Base-by-base conservation (phyloP, 2,888 invertebrate species). In the Andrena trimmerana region DNA sequence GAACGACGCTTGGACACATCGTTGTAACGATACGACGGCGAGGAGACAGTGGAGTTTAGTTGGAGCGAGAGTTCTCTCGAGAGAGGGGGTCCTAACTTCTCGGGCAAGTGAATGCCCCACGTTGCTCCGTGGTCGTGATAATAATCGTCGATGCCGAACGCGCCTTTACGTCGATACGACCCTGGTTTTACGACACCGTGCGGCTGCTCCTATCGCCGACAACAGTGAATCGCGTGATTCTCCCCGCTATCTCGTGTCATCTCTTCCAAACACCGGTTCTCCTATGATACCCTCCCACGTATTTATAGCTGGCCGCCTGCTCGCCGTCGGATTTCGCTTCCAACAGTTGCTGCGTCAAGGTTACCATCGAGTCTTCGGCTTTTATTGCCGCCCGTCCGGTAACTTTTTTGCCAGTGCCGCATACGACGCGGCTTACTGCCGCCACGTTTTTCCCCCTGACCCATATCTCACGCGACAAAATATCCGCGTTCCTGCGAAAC, bases 401-500 rank as follows among this genome's bases (percentile, higher is more conserved):
- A 60, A 59, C 52, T 67, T 66, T 48, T 65, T 63, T 42, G n/a
- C 54, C 29, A 29, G 31, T 16, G 1, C 10, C 48, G 27, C 52
- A 29, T 27, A 52, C 29, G 24, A 24, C 24, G 52, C 24, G 52
- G 42, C 52, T 13, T 10, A 52, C 13, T 60, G 73, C 54, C 65
- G 31, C n/a, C 63, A n/a, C 16, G 57, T 60, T 60, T 62, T 52
- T n/a, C 24, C 60, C 42, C 6, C 29, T 57, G 59, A 71, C 33
- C 63, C 33, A 48, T 65, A 57, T 74, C 36, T 57, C 20, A n/a
- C 13, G 2, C 59, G 27, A 20, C 69, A 20, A 31, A 54, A 62
- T 69, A 31, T 76, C 69, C 54, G 63, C 54, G 62, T 69, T 69
- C 69, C 75, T 16, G 29, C 70, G n/a, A 50, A 13, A 67, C 52